Evolutionary conservation across 2,113 vertebrate species (phyloP).

Genomic region (Tetrax tetrax): DNA sequence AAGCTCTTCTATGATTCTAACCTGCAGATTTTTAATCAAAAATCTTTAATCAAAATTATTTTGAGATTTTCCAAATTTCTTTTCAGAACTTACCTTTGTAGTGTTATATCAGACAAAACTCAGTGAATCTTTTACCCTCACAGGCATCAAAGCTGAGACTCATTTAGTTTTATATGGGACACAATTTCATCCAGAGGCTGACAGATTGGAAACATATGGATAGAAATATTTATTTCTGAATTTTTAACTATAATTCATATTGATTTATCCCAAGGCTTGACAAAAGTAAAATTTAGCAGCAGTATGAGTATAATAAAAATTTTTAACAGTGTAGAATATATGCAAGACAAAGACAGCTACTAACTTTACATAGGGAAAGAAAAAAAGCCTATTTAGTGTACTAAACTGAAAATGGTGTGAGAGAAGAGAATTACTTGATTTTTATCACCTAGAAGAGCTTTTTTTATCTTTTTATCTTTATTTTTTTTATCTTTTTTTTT

Average conservation of each 20-base stretch:
- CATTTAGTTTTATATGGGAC: background rate
- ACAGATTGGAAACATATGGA: background rate
- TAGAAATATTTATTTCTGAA: background rate
- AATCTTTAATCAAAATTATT: background rate
- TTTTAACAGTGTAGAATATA: background rate
- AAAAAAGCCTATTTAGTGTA: background rate
- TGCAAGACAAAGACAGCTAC: background rate
- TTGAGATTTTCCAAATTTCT: background rate
- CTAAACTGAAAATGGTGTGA: background rate
- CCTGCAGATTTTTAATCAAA: too few relatives aligned
- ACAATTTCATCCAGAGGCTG: background rate
- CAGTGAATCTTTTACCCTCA: background rate
- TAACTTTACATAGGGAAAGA: background rate
- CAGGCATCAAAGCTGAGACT: background rate
- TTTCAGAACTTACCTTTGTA: background rate
- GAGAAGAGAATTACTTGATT: background rate
- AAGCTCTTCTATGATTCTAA: too few relatives aligned
- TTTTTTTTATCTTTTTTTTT: background rate
- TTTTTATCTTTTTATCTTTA: background rate
- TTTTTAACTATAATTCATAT: background rate
- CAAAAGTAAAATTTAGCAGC: background rate
- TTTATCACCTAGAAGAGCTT: background rate
- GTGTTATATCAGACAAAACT: background rate
- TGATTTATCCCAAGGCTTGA: background rate
- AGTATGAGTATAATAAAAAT: background rate